Evolutionary conservation across 2,113 vertebrate species (phyloP).

Genomic region (Channa argus): DNA sequence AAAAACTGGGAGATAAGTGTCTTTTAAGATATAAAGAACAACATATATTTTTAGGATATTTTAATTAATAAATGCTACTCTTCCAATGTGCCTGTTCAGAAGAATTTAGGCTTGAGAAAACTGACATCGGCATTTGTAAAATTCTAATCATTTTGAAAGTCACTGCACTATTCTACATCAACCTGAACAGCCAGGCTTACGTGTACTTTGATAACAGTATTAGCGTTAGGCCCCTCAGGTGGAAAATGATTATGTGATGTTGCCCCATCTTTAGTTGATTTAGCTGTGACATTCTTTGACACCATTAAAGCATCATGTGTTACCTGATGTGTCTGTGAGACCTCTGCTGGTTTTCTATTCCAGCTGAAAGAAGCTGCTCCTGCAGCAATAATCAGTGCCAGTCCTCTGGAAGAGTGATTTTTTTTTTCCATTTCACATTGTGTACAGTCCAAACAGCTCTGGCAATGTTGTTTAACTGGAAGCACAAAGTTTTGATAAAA

Average conservation of each 20-base stretch:
- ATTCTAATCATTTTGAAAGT: neutral
- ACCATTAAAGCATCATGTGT: slow-evolving; percentile 18
- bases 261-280: neutral
- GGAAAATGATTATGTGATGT: neutral
- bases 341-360: slow-evolving; percentile 12
- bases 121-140: too few species aligned
- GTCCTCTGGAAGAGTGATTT: slow-evolving; percentile 12
- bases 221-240: neutral
- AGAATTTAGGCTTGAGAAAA: too few species aligned
- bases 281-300: slow-evolving; percentile 16
- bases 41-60: too few species aligned
- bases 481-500: neutral
- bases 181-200: neutral
- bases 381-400: slow-evolving; percentile 14
- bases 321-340: slow-evolving; percentile 11
- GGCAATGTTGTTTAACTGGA: slow-evolving; percentile 4
- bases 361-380: slow-evolving; percentile 12
- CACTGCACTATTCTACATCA: neutral
- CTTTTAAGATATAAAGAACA: too few species aligned
- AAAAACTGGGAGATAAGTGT: neutral
- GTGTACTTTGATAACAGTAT: neutral
- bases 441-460: slow-evolving; percentile 1
- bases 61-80: too few species aligned
- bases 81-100: too few species aligned
- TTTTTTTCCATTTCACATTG: neutral